Conservation (phyloP, 2,113 vertebrate species). For the Semnornis frantzii region DNA sequence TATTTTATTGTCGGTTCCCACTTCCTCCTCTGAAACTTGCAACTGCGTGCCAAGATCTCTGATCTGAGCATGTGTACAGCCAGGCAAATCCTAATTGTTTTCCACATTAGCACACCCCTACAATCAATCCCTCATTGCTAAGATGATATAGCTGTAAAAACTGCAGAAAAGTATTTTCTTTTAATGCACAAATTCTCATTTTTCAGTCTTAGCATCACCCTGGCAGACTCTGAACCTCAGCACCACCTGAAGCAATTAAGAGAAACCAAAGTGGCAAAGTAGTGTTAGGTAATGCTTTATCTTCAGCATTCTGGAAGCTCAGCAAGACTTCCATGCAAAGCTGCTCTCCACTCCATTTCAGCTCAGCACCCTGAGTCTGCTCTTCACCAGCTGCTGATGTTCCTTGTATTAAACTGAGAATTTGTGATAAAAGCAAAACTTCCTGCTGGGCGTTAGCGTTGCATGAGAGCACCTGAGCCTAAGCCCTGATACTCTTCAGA, state of each 20-base stretch:
- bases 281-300: constrained; percentile 37
- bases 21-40: not conserved
- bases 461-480: constrained; percentile 53
- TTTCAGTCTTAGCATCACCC: not conserved
- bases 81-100: not conserved
- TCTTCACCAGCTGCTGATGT: constrained; percentile 60
- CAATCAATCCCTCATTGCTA: not conserved
- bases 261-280: constrained; percentile 46
- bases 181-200: not conserved
- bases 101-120: not conserved
- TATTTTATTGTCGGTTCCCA: not conserved
- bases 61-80: not conserved
- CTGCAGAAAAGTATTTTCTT: not conserved
- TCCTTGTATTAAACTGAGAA: constrained; percentile 54
- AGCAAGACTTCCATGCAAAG: constrained; percentile 59
- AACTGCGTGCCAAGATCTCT: not conserved
- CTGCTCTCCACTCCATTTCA: constrained; percentile 30
- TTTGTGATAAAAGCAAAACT: constrained; percentile 66
- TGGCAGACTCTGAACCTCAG: constrained; percentile 35
- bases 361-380: constrained; percentile 51
- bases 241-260: constrained; percentile 46
- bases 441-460: constrained; percentile 65
- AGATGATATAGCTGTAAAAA: not conserved
- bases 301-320: constrained; percentile 50
- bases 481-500: not conserved